These are phyloP conservation scores for Standfussiana lucernea DNA, from an alignment of 2,888 invertebrate genomes.

Conservation along the genomic window DNA sequence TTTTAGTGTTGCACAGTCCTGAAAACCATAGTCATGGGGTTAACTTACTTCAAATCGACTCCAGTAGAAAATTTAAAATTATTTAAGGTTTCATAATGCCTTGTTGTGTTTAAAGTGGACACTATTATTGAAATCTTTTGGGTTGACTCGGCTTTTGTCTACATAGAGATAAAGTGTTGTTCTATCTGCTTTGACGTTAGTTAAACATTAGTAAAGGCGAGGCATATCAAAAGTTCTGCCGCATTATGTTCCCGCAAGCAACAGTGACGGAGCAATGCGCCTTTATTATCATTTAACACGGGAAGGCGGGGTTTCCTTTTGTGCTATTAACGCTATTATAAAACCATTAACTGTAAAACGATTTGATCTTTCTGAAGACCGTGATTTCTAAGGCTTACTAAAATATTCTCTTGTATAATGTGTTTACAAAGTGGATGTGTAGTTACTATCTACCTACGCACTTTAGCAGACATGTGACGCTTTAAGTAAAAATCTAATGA, in stretches of 20 bases:
- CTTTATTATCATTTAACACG: slow-evolving; percentile 32
- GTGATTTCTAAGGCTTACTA: slow-evolving; percentile 12
- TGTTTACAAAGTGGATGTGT: background rate
- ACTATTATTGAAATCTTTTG: background rate
- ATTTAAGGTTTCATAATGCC: background rate
- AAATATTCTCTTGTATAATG: slow-evolving; percentile 10
- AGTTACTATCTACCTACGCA: background rate
- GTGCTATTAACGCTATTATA: slow-evolving; percentile 40
- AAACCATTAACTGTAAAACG: slow-evolving; percentile 49
- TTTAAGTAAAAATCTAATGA: slow-evolving; percentile 5
- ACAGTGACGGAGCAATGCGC: slow-evolving; percentile 37
- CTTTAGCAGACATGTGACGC: background rate
- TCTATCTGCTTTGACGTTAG: background rate
- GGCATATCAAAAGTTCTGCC: slow-evolving; percentile 7
- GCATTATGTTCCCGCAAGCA: slow-evolving; percentile 27
- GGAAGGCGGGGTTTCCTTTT: slow-evolving; percentile 41
- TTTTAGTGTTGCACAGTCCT: background rate
- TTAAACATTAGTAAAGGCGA: slow-evolving; percentile 15
- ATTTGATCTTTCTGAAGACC: slow-evolving; percentile 11
- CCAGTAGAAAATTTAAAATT: background rate
- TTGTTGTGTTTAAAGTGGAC: background rate
- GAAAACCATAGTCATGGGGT: background rate
- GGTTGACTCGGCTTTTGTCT: background rate
- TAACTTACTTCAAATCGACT: background rate
- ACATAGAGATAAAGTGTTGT: background rate